A percentile compares a stretch with the other conserved stretches of the same genome.
These are phyloP conservation scores for Hydrotaea diabolus DNA, from an alignment of 2,888 invertebrate genomes.

Conservation along the genomic window DNA sequence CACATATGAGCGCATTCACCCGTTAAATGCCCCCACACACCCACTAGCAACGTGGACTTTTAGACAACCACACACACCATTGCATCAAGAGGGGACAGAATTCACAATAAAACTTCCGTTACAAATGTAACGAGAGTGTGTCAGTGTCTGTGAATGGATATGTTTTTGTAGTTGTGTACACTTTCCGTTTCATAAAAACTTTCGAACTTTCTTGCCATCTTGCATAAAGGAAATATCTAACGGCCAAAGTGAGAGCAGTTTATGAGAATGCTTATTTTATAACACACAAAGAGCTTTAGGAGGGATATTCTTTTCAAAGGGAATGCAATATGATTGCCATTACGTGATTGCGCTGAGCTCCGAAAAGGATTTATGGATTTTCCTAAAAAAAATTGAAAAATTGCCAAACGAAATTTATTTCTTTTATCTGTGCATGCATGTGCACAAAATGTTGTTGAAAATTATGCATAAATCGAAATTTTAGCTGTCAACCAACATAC, in stretches of 20 bases:
- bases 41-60: constrained; percentile 51
- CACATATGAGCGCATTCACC: not conserved
- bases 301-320: not conserved
- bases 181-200: constrained; percentile 53
- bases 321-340: constrained; percentile 7
- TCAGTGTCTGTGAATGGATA: not conserved
- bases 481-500: constrained; percentile 18
- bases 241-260: too few species aligned
- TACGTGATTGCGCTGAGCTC: not conserved
- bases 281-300: constrained; percentile 42
- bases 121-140: constrained; percentile 19
- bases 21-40: constrained; percentile 52
- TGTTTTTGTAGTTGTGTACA: constrained; percentile 33
- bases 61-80: not conserved
- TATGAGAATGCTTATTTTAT: constrained; percentile 6
- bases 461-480: constrained; percentile 27
- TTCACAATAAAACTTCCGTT: constrained; percentile 58
- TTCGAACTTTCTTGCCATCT: not conserved
- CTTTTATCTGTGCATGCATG: too few species aligned
- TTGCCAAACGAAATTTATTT: not conserved
- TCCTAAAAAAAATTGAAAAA: not conserved
- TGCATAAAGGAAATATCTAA: not conserved
- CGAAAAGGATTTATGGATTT: not conserved
- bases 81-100: not conserved
- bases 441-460: not conserved